phyloP scores from a whole-genome alignment of 2,113 vertebrate species.

The Upupa epops region DNA sequence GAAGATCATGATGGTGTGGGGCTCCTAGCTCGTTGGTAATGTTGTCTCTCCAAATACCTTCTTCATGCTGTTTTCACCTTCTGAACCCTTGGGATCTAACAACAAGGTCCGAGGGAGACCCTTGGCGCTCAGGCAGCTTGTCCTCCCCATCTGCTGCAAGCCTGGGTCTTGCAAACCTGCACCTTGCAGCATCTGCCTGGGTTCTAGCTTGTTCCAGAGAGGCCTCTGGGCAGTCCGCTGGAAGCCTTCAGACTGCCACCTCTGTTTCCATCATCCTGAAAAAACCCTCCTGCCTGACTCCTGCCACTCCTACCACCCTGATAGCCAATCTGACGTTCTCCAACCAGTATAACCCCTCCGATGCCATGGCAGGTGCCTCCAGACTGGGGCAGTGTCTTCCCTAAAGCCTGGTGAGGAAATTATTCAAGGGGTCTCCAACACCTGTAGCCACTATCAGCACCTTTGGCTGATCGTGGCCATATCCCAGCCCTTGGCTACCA shows the following conservation, averaged over 20 bases:
- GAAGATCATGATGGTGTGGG: neutral
- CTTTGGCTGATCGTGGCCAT: neutral
- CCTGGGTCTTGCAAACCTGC: neutral
- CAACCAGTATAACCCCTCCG: neutral
- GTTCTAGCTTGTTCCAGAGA: neutral
- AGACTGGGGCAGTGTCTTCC: neutral
- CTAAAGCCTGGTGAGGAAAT: neutral
- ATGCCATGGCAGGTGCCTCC: neutral
- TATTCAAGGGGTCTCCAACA: neutral
- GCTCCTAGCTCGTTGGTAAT: neutral
- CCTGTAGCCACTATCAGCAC: neutral
- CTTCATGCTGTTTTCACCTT: neutral
- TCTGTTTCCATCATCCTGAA: neutral
- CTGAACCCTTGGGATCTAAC: neutral
- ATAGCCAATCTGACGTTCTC: neutral
- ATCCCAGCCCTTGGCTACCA: neutral
- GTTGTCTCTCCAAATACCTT: neutral
- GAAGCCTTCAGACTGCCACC: neutral
- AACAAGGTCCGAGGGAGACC: neutral
- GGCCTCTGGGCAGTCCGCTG: neutral
- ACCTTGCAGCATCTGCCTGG: neutral
- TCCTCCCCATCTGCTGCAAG: neutral
- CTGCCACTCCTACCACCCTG: neutral
- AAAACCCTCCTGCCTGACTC: neutral
- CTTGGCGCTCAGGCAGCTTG: neutral